Evolutionary conservation across 2,888 invertebrate species (phyloP).

Genomic region (Rhabditophanes sp.): DNA sequence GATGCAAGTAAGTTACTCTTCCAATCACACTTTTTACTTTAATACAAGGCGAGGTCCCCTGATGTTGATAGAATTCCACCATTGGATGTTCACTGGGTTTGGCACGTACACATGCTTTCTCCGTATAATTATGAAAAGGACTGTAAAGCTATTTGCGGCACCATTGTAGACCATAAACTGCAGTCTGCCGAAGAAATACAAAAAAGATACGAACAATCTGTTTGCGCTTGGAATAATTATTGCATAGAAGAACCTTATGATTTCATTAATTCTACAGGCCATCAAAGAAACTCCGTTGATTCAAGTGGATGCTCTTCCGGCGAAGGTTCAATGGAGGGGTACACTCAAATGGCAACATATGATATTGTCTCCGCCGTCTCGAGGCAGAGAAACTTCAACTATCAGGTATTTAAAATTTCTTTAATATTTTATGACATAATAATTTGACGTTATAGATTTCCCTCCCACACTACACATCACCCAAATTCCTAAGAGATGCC

Average conservation of each 20-base stretch:
- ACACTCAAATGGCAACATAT: constrained; percentile 40
- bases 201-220: constrained; percentile 17
- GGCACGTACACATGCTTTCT: constrained; percentile 45
- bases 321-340: constrained; percentile 11
- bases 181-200: constrained; percentile 38
- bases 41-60: not conserved
- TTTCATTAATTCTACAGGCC: constrained; percentile 34
- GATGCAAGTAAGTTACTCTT: constrained; percentile 38
- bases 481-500: constrained; percentile 46
- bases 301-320: no score
- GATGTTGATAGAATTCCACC: no score
- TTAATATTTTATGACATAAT: constrained; percentile 3
- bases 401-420: constrained; percentile 43
- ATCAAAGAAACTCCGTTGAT: constrained; percentile 24
- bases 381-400: constrained; percentile 48
- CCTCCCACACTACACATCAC: constrained; percentile 47
- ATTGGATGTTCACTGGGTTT: constrained; percentile 49
- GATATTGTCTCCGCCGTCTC: constrained; percentile 46
- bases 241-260: constrained; percentile 42
- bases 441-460: constrained; percentile 48
- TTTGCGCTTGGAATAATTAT: constrained; percentile 21
- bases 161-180: constrained; percentile 47
- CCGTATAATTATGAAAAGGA: constrained; percentile 23
- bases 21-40: no score
- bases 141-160: constrained; percentile 35